These are phyloP conservation scores for Nymphicus hollandicus DNA, from an alignment of 2,113 vertebrate genomes.

Conservation along the genomic window DNA sequence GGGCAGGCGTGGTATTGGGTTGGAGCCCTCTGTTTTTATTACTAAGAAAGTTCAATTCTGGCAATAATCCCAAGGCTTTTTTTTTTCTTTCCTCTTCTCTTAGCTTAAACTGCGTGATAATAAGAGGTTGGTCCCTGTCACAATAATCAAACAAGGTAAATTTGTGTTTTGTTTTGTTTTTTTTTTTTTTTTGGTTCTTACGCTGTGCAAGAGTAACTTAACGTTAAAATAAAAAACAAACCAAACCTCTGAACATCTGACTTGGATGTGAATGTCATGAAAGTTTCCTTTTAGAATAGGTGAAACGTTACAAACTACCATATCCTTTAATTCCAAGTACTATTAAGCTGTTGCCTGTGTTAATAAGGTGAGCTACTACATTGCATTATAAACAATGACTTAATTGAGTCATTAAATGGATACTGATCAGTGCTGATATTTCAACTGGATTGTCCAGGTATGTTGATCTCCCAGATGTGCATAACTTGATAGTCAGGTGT, in stretches of 20 bases:
- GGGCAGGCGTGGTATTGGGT: background rate
- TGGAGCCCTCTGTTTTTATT: background rate
- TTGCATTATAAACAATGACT: background rate
- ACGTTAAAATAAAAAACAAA: background rate
- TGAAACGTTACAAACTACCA: background rate
- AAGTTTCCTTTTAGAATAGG: background rate
- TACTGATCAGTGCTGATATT: background rate
- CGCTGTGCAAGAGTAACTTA: background rate
- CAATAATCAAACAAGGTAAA: constrained; percentile 81
- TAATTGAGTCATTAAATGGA: background rate
- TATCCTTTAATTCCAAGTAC: background rate
- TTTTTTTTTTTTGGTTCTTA: background rate
- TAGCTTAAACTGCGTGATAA: constrained; percentile 70
- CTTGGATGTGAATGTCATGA: background rate
- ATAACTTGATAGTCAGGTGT: background rate
- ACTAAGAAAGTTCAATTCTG: background rate
- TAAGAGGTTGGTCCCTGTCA: constrained; percentile 73
- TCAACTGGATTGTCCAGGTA: background rate
- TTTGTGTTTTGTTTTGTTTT: background rate
- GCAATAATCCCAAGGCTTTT: background rate
- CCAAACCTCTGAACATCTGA: background rate
- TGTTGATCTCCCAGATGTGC: background rate
- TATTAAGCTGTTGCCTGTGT: background rate
- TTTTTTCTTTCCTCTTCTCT: background rate
- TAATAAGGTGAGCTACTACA: background rate